Evolutionary conservation across 2,113 vertebrate species (phyloP).

Genomic region (Puntigrus tetrazona): DNA sequence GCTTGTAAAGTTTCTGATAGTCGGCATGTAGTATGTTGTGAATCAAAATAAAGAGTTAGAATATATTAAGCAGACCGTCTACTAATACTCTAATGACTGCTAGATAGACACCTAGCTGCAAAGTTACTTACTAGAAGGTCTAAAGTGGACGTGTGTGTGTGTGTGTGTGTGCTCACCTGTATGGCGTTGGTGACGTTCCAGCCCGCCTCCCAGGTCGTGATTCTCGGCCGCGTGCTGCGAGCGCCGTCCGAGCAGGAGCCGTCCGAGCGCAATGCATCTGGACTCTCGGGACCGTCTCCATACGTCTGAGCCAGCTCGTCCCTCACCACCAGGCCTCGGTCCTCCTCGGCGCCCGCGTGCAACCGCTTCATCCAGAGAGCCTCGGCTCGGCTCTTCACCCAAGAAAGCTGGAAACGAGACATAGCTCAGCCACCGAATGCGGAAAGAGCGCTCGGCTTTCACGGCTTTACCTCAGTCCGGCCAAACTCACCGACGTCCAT

Average conservation of each 20-base stretch:
- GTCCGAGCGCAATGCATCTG: neutral
- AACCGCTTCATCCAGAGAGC: slow-evolving; percentile 58
- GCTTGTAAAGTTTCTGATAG: too few relatives aligned
- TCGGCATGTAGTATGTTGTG: too few relatives aligned
- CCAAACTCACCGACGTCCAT: slow-evolving; percentile 11
- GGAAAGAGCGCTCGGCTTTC: slow-evolving; percentile 4
- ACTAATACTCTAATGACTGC: too few relatives aligned
- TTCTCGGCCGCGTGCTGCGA: slow-evolving; percentile 48
- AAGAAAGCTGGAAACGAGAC: slow-evolving; percentile 52
- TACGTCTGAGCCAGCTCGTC: slow-evolving; percentile 74
- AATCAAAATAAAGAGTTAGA: too few relatives aligned
- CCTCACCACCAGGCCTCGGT: slow-evolving; percentile 71
- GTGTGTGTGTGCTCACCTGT: slow-evolving; percentile 68
- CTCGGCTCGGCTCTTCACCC: slow-evolving; percentile 49
- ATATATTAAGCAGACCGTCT: too few relatives aligned
- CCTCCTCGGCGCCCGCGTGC: slow-evolving; percentile 71
- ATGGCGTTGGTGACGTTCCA: slow-evolving; percentile 82
- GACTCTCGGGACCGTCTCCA: slow-evolving; percentile 24
- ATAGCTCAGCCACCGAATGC: slow-evolving; percentile 35
- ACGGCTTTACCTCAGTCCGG: neutral
- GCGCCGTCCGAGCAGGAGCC: neutral
- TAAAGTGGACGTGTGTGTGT: neutral
- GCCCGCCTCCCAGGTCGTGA: slow-evolving; percentile 81
- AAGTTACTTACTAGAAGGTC: too few relatives aligned
- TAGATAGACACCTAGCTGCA: too few relatives aligned